Evolutionary conservation across 2,888 invertebrate genomes (phyloP), one percentile per base, ranked within the genome.

Genomic region (Miltochrista miniata): DNA sequence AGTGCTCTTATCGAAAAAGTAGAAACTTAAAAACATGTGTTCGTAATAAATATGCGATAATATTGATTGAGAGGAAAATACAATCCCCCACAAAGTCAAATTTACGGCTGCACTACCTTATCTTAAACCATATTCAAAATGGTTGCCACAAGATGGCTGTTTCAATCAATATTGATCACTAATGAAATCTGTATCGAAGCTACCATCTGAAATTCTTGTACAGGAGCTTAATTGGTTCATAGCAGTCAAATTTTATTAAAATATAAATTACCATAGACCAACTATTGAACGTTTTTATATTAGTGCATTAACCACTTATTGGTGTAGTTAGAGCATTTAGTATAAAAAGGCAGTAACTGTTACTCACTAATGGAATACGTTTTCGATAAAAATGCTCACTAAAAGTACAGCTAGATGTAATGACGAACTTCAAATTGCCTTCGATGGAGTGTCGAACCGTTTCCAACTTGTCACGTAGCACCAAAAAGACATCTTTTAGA

Each of bases 341-440:
- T 52, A 52, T 53, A 51, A 54, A 51, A 44, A 44, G 15, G 39
- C 38, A 45, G 30, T 48, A 44, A 45, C 54, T 43, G 45, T 51
- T 36, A 42, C 12, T 51, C 35, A 38, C 37, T 54, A 58, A 54
- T 66, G 59, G 48, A 33, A 38, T 29, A 45, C 35, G 35, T 45
- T 63, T 57, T 53, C 49, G 46, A 54, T 51, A 51, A 56, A 52
- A 54, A 44, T 43, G 35, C 40, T 45, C 57, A 51, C 45, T 48
- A 37, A 34, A 45, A 46, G 41, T 24, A 47, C 53, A 49, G 51
- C 51, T 57, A 51, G 18, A 24, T 24, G 18, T 44, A 51, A 64
- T 43, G 46, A 50, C 47, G 49, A 57, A 51, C 42, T 45, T 58
- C 38, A 48, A 41, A 44, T 42, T 41, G 36, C 15, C 30, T 40